Conservation (phyloP, 2,113 vertebrate species). For the Grantiella picta region DNA sequence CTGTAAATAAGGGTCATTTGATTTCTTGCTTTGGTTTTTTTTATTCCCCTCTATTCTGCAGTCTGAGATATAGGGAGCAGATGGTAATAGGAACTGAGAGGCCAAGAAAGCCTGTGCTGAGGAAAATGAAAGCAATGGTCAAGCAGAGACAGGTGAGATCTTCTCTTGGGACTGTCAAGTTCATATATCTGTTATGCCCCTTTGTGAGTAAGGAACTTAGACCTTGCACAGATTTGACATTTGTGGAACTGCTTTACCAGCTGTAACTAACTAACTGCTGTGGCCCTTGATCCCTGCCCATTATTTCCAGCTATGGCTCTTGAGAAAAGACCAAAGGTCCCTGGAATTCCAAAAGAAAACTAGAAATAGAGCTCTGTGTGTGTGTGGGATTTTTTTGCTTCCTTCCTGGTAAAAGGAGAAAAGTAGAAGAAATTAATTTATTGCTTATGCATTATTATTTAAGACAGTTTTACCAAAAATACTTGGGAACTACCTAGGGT, state of each 20-base stretch:
- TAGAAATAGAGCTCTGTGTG: not conserved
- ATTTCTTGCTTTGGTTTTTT: not conserved
- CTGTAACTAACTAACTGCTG: not conserved
- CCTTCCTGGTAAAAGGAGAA: not conserved
- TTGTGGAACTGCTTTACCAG: not conserved
- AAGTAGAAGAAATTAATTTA: not conserved
- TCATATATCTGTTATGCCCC: not conserved
- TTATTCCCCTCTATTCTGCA: rapidly evolving
- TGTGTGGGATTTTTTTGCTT: not conserved
- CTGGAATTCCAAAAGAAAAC: not conserved
- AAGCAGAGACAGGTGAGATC: not conserved
- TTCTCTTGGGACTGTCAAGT: not conserved
- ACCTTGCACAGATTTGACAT: not conserved
- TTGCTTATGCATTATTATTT: not conserved
- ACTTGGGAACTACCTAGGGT: not conserved
- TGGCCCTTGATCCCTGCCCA: not conserved
- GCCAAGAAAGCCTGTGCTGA: not conserved
- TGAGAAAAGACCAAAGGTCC: not conserved
- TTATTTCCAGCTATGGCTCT: not conserved
- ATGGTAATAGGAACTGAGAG: not conserved
- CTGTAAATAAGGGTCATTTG: not conserved
- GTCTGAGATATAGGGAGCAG: not conserved
- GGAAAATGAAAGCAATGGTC: not conserved
- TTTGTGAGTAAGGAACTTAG: not conserved
- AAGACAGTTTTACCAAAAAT: not conserved